Conservation (phyloP, 1,140 invertebrate species). For the Penaeus japonicus region DNA sequence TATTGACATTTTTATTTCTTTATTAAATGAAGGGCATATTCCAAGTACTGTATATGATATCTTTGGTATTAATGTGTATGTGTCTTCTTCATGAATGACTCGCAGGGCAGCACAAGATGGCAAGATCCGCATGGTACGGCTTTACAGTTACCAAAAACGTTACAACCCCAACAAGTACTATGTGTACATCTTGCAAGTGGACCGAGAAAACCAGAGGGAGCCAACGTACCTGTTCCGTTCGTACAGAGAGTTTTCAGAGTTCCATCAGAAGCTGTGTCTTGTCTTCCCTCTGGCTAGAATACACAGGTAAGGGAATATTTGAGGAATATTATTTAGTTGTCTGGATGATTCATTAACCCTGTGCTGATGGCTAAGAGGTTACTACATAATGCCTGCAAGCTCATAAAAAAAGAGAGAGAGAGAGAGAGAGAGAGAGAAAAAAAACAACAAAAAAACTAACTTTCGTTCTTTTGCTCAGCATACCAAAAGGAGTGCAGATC, state of each 20-base stretch:
- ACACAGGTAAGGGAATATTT: conserved; percentile 61
- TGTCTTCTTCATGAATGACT: background rate
- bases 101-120: conserved; percentile 73
- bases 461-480: conserved; percentile 65
- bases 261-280: conserved; percentile 92
- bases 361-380: no score
- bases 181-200: conserved; percentile 90
- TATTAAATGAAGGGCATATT: background rate
- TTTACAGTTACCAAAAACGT: conserved; percentile 90
- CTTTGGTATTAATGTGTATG: background rate
- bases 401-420: no score
- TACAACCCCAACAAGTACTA: conserved; percentile 99
- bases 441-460: background rate
- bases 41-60: background rate
- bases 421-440: background rate
- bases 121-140: conserved; percentile 82
- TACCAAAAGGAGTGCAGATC: conserved; percentile 80
- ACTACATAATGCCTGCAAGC: no score
- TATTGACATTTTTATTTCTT: background rate
- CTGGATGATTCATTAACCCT: no score
- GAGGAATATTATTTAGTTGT: no score
- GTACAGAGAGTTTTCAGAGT: conserved; percentile 95
- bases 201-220: conserved; percentile 83
- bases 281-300: conserved; percentile 88
- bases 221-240: conserved; percentile 88